Base-by-base conservation (phyloP, 1,140 invertebrate genomes). In the Papilio glaucus region DNA sequence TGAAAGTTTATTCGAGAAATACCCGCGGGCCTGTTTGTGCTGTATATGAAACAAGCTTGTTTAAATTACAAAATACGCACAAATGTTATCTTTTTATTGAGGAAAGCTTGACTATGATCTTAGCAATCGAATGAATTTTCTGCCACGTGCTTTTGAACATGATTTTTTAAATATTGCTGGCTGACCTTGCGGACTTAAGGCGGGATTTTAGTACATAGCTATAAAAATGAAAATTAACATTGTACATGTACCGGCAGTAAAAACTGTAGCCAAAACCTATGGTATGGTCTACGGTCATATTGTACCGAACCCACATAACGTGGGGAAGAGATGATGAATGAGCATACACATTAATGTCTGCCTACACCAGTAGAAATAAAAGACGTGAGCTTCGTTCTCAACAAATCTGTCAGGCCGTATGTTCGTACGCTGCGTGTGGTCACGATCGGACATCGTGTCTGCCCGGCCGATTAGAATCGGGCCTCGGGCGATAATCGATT, bases 341-440 rank as follows among this genome's bases (percentile, higher is more conserved):
- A n/a, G n/a, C n/a, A n/a, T n/a, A n/a, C n/a, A n/a, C n/a, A n/a
- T n/a, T n/a, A n/a, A n/a, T n/a, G 2, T 33, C 29, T 33, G 29
- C 2, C 29, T 33, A 33, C 29, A 33, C 29, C 29, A 33, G 29
- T 33, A 33, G 2, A 33, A 2, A 33, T 33, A 33, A 33, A 33
- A 33, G 29, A 6, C 29, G 29, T 33, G 29, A 33, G 29, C 29
- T n/a, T n/a, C n/a, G n/a, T n/a, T n/a, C n/a, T n/a, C n/a, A n/a
- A n/a, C n/a, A n/a, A n/a, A n/a, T n/a, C n/a, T n/a, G n/a, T n/a
- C n/a, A 12, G 0, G 15, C 63, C 74, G 73, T 86, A 65, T 79
- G 69, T 83, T 80, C 75, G 26, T 70, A n/a, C 42, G 69, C 72
- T 78, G 85, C 82, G 86, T 89, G 84, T 87, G 85, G 84, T 82